Evolutionary conservation across 2,113 vertebrate genomes (phyloP).

Genomic region (Scortum barcoo): DNA sequence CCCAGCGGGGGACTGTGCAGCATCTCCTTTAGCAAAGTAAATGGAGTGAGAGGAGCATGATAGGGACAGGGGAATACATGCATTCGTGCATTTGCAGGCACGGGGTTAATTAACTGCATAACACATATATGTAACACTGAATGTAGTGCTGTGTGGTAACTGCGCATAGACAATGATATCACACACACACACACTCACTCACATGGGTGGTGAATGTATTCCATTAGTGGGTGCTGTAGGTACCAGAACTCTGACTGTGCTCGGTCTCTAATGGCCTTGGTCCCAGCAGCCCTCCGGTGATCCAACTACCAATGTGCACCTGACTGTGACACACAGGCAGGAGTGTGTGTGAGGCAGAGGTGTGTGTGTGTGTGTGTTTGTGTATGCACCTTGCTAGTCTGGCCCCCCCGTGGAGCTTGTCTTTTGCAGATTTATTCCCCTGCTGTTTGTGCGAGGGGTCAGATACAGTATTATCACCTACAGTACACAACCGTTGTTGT

Average conservation of each 20-base stretch:
- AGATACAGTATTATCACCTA: neutral
- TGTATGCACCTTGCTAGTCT: neutral
- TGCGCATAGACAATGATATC: neutral
- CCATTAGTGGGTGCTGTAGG: conserved; percentile 64
- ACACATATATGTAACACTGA: conserved; percentile 2
- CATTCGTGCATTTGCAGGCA: conserved; percentile 32
- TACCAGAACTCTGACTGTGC: conserved; percentile 51
- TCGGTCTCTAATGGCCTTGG: conserved; percentile 62
- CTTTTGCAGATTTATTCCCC: conserved; percentile 42
- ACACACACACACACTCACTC: conserved; percentile 4
- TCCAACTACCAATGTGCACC: conserved; percentile 54
- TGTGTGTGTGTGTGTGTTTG: conserved; percentile 30
- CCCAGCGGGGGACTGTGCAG: neutral
- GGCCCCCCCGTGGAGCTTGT: conserved; percentile 30
- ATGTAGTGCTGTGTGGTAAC: neutral
- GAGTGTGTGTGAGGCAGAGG: neutral
- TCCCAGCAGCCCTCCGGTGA: conserved; percentile 53
- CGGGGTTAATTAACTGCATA: conserved; percentile 26
- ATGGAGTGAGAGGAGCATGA: conserved; percentile 2
- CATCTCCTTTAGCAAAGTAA: neutral
- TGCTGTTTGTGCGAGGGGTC: conserved; percentile 28
- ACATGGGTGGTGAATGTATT: conserved; percentile 30
- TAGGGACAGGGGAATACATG: neutral
- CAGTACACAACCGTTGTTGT: neutral
- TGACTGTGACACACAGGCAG: conserved; percentile 54